Evolutionary conservation across 2,113 vertebrate genomes (phyloP).

Genomic region (Columba livia): DNA sequence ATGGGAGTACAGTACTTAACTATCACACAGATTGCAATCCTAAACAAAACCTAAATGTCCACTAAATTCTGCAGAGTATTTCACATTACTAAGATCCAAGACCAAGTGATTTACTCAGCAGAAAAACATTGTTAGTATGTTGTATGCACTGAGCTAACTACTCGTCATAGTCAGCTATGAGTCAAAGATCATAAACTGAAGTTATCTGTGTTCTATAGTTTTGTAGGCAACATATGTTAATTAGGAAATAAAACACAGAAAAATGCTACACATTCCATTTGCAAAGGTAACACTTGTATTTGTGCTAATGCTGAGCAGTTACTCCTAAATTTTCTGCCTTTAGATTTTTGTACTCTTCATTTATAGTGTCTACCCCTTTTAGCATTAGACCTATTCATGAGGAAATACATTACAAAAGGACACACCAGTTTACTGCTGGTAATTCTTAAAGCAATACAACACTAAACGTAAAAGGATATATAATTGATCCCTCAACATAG

Average conservation of each 20-base stretch:
- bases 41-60: not conserved
- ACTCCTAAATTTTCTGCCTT: not conserved
- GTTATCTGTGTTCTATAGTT: not conserved
- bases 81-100: not conserved
- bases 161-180: not conserved
- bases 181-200: not conserved
- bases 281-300: not conserved
- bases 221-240: not conserved
- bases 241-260: not conserved
- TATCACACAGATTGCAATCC: not conserved
- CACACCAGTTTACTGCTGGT: not conserved
- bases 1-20: not conserved
- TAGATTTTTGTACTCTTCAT: not conserved
- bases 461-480: not conserved
- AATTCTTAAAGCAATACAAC: not conserved
- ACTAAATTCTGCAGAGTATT: not conserved
- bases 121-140: not conserved
- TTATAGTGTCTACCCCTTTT: not conserved
- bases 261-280: not conserved
- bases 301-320: not conserved
- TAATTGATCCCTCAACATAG: not conserved
- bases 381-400: not conserved
- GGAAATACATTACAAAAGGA: not conserved
- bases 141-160: not conserved
- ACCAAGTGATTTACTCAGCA: not conserved